Conservation (phyloP, 1,140 invertebrate genomes). For the Apolygus lucorum region DNA sequence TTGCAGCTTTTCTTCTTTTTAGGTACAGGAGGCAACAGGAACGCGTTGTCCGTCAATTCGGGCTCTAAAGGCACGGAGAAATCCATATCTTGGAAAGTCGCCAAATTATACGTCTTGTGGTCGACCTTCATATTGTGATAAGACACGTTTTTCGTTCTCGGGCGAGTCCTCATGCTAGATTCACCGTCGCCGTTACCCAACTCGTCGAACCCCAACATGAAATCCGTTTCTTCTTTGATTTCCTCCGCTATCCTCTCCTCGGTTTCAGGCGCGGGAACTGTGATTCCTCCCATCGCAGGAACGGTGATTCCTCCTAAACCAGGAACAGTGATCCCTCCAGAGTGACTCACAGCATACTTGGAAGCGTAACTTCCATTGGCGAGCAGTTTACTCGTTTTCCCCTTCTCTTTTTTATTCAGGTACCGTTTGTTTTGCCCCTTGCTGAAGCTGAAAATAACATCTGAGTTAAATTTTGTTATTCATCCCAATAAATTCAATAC, state of each 20-base stretch:
- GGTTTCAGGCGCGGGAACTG: neutral
- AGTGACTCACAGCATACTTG: conserved; percentile 35
- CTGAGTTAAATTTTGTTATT: conserved; percentile 26
- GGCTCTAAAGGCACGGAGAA: neutral
- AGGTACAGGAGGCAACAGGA: neutral
- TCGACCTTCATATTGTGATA: conserved; percentile 48
- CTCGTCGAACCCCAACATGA: conserved; percentile 38
- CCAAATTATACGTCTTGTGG: conserved; percentile 38
- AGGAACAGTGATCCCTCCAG: no score
- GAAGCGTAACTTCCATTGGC: conserved; percentile 30
- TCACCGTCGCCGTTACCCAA: conserved; percentile 31
- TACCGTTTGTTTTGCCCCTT: conserved; percentile 43
- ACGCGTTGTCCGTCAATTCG: neutral
- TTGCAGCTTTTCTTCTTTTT: conserved; percentile 21
- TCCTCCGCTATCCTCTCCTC: neutral
- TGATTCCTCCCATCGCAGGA: neutral
- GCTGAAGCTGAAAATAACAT: conserved; percentile 9
- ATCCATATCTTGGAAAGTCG: conserved; percentile 42
- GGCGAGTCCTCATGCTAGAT: conserved; percentile 42
- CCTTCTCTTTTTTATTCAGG: conserved; percentile 44
- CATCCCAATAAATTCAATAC: neutral
- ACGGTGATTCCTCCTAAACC: neutral
- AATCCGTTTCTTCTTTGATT: conserved; percentile 26
- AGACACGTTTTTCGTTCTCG: conserved; percentile 53
- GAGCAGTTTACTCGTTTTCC: conserved; percentile 31